phyloP scores from a whole-genome alignment of 1,140 invertebrate genomes.

The Drosophila novamexicana region DNA sequence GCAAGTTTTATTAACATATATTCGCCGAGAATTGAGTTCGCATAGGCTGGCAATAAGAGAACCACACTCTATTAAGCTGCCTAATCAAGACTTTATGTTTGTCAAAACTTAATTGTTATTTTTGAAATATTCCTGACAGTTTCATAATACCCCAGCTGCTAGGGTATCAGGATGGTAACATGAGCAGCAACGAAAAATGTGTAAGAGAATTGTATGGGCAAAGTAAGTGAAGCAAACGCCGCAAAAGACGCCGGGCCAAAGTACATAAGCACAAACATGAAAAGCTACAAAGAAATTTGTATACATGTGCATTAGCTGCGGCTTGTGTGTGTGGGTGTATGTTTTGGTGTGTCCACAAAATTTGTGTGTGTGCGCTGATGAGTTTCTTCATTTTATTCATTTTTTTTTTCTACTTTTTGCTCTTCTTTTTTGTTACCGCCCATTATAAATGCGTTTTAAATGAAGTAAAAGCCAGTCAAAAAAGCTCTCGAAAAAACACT shows the following conservation, averaged over 20 bases:
- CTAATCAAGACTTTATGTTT: too few species aligned
- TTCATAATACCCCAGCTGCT: background rate
- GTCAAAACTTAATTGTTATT: too few species aligned
- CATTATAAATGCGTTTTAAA: conserved; percentile 83
- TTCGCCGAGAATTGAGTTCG: too few species aligned
- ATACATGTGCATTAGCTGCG: conserved; percentile 66
- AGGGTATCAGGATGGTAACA: conserved; percentile 36
- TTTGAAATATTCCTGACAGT: background rate
- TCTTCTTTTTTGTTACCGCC: conserved; percentile 55
- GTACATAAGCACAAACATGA: conserved; percentile 70
- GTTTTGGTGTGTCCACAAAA: background rate
- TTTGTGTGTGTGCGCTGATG: conserved; percentile 60
- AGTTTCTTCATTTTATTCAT: conserved; percentile 61
- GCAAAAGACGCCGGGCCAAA: conserved; percentile 62
- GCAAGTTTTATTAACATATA: too few species aligned
- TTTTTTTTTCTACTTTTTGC: conserved; percentile 12
- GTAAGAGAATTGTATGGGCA: conserved; percentile 78
- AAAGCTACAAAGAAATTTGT: conserved; percentile 83
- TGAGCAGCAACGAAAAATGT: conserved; percentile 65
- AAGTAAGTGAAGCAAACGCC: conserved; percentile 75
- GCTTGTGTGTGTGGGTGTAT: conserved; percentile 19
- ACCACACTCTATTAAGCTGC: too few species aligned
- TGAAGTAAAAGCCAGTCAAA: conserved; percentile 79
- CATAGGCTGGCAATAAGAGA: too few species aligned
- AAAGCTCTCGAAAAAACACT: conserved; percentile 51